phyloP scores from a whole-genome alignment of 1,140 invertebrate genomes.

The Pissodes strobi region DNA sequence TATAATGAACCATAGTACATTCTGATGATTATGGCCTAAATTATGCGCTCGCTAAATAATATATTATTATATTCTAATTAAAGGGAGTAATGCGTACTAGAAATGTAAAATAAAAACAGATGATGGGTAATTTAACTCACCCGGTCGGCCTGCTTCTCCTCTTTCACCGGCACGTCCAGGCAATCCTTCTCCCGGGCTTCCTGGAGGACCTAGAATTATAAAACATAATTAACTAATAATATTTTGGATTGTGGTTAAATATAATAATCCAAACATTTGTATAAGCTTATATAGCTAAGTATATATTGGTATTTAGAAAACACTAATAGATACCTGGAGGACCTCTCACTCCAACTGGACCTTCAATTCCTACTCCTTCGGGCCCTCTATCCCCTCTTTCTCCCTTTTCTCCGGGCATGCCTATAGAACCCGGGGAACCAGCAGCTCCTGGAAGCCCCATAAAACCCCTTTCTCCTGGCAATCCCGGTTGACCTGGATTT shows the following conservation, averaged over 20 bases:
- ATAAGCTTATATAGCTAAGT: neutral
- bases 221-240: too few species aligned
- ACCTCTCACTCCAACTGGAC: slow-evolving; percentile 68
- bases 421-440: slow-evolving; percentile 63
- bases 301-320: neutral
- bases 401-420: slow-evolving; percentile 66
- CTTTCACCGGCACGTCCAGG: slow-evolving; percentile 67
- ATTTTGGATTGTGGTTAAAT: neutral
- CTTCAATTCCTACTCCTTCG: slow-evolving; percentile 70
- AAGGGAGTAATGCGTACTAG: too few species aligned
- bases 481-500: slow-evolving; percentile 49
- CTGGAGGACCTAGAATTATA: slow-evolving; percentile 27
- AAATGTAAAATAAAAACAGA: neutral
- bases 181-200: slow-evolving; percentile 57
- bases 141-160: slow-evolving; percentile 68
- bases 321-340: slow-evolving; percentile 60
- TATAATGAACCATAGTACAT: too few species aligned
- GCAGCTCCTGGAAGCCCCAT: slow-evolving; percentile 66
- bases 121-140: slow-evolving; percentile 50
- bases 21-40: too few species aligned
- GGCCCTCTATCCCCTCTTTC: slow-evolving; percentile 74
- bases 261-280: neutral
- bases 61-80: too few species aligned
- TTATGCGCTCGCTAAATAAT: too few species aligned
- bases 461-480: slow-evolving; percentile 62